These are phyloP conservation scores for Herpetotheres cachinnans DNA, from an alignment of 2,113 vertebrate species.

Conservation along the genomic window DNA sequence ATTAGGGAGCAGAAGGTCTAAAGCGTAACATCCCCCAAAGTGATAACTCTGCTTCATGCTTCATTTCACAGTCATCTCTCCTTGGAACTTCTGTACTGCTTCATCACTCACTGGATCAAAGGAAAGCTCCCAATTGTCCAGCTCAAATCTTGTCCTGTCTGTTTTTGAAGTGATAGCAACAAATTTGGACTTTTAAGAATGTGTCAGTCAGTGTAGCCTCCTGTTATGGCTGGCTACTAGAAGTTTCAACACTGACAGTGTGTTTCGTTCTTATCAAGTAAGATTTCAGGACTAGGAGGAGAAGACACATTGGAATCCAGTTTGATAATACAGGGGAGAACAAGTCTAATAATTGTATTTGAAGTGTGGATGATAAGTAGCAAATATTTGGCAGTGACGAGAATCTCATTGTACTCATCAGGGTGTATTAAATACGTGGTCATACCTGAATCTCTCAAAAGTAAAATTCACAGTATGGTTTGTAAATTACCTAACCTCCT, in stretches of 20 bases:
- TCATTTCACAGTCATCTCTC: background rate
- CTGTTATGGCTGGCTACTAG: background rate
- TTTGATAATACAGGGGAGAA: background rate
- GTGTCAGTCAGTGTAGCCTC: background rate
- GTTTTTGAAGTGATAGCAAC: background rate
- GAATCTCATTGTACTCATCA: background rate
- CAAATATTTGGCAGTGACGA: background rate
- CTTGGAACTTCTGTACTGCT: background rate
- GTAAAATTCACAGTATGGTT: background rate
- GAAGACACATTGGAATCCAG: background rate
- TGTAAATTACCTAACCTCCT: slow-evolving; percentile 21
- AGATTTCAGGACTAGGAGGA: background rate
- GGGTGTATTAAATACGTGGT: background rate
- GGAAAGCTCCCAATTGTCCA: background rate
- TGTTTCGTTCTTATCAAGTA: background rate
- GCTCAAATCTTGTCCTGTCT: background rate
- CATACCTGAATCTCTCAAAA: background rate
- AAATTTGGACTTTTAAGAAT: background rate
- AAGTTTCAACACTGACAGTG: background rate
- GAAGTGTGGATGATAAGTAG: background rate
- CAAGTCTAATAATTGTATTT: background rate
- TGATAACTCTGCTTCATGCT: background rate
- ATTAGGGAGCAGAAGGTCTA: background rate
- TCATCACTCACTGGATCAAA: background rate
- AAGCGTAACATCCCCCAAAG: background rate